phyloP scores from a whole-genome alignment of 1,140 invertebrate species.

The Drosophila dunni region DNA sequence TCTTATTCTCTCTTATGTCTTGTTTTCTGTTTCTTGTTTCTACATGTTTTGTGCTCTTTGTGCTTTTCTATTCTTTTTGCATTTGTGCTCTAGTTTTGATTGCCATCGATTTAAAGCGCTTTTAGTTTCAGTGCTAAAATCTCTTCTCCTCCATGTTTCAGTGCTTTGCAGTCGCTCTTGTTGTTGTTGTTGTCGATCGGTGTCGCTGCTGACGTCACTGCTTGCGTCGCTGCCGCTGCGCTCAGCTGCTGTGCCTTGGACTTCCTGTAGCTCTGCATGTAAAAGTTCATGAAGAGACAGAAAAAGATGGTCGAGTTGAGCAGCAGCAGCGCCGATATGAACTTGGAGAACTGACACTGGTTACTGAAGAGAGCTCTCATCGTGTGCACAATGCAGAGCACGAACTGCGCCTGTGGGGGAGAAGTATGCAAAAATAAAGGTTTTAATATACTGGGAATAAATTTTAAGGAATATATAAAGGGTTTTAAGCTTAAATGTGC shows the following conservation, averaged over 20 bases:
- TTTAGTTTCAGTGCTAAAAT: slow-evolving; percentile 59
- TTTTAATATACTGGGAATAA: too few relatives aligned
- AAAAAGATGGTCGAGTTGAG: slow-evolving; percentile 96
- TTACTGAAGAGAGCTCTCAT: slow-evolving; percentile 90
- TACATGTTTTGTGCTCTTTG: slow-evolving; percentile 23
- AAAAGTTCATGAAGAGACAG: slow-evolving; percentile 95
- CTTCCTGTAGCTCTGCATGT: slow-evolving; percentile 91
- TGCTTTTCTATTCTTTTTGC: background rate
- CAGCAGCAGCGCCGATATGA: slow-evolving; percentile 91
- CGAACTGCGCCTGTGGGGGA: slow-evolving; percentile 89
- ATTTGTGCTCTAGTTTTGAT: too few relatives aligned
- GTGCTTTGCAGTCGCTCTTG: slow-evolving; percentile 31
- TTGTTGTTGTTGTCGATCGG: slow-evolving; percentile 55
- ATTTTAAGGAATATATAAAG: too few relatives aligned
- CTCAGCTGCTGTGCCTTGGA: slow-evolving; percentile 59
- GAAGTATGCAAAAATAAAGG: slow-evolving; percentile 30
- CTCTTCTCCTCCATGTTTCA: slow-evolving; percentile 16
- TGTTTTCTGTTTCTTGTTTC: slow-evolving; percentile 20
- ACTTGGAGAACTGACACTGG: slow-evolving; percentile 90
- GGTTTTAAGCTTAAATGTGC: too few relatives aligned
- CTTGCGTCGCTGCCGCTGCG: slow-evolving; percentile 19
- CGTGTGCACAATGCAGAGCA: slow-evolving; percentile 91
- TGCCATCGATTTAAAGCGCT: slow-evolving; percentile 44
- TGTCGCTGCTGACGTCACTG: slow-evolving; percentile 14
- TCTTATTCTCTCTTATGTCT: background rate